phyloP scores from a whole-genome alignment of 2,113 vertebrate genomes.

The Ophthalmolycus amberensis region DNA sequence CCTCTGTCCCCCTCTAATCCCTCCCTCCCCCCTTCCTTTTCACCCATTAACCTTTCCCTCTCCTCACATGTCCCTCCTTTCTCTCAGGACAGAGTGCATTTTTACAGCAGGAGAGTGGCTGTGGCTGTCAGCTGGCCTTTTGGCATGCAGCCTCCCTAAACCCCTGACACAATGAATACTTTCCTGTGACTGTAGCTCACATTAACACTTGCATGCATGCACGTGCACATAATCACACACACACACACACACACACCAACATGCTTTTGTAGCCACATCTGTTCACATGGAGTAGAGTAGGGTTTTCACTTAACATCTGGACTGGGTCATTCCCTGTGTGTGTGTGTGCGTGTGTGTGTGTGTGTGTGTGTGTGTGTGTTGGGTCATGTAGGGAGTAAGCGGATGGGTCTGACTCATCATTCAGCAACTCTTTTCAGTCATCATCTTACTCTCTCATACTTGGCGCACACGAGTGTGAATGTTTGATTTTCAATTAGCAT shows the following conservation, averaged over 20 bases:
- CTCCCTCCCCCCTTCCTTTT: neutral
- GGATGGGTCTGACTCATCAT: constrained; percentile 49
- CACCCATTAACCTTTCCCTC: neutral
- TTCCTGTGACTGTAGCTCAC: constrained; percentile 40
- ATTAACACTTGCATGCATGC: constrained; percentile 11
- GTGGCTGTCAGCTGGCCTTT: constrained; percentile 53
- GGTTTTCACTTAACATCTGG: constrained; percentile 71
- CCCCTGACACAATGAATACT: constrained; percentile 58
- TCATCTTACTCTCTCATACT: constrained; percentile 23
- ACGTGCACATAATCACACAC: neutral
- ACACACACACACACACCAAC: constrained; percentile 25
- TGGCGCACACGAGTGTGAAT: constrained; percentile 20
- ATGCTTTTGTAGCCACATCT: constrained; percentile 62
- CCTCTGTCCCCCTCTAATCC: neutral
- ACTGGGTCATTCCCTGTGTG: constrained; percentile 35
- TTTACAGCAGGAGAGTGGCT: constrained; percentile 34
- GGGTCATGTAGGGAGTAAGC: constrained; percentile 32
- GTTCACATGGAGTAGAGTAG: constrained; percentile 57
- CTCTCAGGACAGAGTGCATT: neutral
- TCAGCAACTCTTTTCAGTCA: constrained; percentile 55
- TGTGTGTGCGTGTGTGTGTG: constrained; percentile 21
- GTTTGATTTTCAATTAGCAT: constrained; percentile 9
- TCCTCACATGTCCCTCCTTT: constrained; percentile 8
- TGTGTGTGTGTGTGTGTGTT: constrained; percentile 24
- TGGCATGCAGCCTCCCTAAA: constrained; percentile 64